Evolutionary conservation across 2,113 vertebrate genomes (phyloP).

Genomic region (zebrafish (Danio rerio)): GRCz12tu NC_133197.1:25688501-25689000

Average conservation of each 20-base stretch:
- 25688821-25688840: conserved; percentile 79
- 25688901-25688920: neutral
- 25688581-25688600: conserved; percentile 67
- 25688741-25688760: neutral
- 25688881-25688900: neutral
- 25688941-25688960: conserved; percentile 71
- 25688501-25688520: conserved; percentile 67
- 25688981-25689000: conserved; percentile 74
- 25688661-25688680: neutral
- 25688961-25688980: conserved; percentile 75
- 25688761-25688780: conserved; percentile 52
- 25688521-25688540: conserved; percentile 70
- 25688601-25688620: conserved; percentile 41
- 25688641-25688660: neutral
- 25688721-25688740: neutral
- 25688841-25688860: conserved; percentile 72
- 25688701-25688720: conserved; percentile 50
- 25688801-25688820: conserved; percentile 69
- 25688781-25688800: conserved; percentile 75
- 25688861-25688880: neutral
- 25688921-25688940: conserved; percentile 69
- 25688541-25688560: conserved; percentile 70
- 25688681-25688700: conserved; percentile 66
- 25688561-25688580: conserved; percentile 67
- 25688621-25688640: conserved; percentile 27